These are phyloP conservation scores for Ormyrus thymus DNA, from an alignment of 2,888 invertebrate genomes.

Conservation along the genomic window DNA sequence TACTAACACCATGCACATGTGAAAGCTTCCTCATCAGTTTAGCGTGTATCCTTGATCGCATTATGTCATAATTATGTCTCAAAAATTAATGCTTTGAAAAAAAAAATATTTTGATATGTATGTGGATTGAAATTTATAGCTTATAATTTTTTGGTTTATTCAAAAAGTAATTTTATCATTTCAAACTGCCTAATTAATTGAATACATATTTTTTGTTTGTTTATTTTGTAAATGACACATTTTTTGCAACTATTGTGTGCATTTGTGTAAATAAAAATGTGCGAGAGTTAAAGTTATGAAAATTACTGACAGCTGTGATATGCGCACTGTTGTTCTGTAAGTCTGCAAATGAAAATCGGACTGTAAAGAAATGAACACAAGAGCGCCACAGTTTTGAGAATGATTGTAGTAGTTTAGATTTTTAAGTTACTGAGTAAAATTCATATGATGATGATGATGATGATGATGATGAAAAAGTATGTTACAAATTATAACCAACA, in stretches of 20 bases:
- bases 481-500: no score
- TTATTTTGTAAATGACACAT: conserved; percentile 38
- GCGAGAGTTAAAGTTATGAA: conserved; percentile 28
- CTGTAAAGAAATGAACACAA: conserved; percentile 33
- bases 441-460: conserved; percentile 58
- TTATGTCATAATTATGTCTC: conserved; percentile 4
- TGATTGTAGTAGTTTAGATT: conserved; percentile 46
- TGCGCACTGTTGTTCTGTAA: conserved; percentile 22
- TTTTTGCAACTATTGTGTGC: conserved; percentile 63
- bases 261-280: conserved; percentile 66
- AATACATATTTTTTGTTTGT: conserved; percentile 2
- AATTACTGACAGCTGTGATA: conserved; percentile 30
- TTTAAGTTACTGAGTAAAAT: conserved; percentile 56
- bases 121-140: background rate
- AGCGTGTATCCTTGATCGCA: conserved; percentile 4
- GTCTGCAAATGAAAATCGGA: conserved; percentile 46
- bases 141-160: conserved; percentile 15
- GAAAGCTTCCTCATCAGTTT: no score
- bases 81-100: conserved; percentile 1
- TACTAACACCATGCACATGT: background rate
- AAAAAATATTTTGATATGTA: background rate
- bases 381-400: conserved; percentile 43
- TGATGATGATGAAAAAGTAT: no score
- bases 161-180: conserved; percentile 9
- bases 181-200: conserved; percentile 26